phyloP scores from a whole-genome alignment of 2,797 vertebrate genomes.

The Gymnocypris eckloni region DNA sequence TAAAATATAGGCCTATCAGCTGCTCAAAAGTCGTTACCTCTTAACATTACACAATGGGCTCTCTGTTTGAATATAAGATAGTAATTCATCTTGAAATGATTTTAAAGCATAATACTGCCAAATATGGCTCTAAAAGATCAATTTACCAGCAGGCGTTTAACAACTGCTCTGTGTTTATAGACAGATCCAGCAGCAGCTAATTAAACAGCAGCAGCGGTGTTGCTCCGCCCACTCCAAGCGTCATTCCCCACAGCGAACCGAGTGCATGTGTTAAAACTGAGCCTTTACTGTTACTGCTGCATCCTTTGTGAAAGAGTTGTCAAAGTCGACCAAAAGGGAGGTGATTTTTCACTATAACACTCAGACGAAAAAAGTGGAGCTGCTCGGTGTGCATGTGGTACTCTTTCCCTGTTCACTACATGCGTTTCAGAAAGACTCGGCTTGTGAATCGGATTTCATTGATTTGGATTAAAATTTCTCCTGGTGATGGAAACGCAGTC shows the following conservation, averaged over 20 bases:
- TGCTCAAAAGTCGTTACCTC: background rate
- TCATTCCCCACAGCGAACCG: slow-evolving; percentile 30
- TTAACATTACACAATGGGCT: background rate
- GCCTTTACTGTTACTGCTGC: slow-evolving; percentile 10
- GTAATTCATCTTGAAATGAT: background rate
- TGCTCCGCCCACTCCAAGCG: slow-evolving; percentile 28
- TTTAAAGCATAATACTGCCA: slow-evolving; percentile 5
- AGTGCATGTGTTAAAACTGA: slow-evolving; percentile 39
- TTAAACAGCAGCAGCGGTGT: slow-evolving; percentile 15
- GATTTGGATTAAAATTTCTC: slow-evolving; percentile 17
- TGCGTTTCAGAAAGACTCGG: background rate
- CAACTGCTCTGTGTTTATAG: slow-evolving; percentile 38
- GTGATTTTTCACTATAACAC: background rate
- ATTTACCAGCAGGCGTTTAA: background rate
- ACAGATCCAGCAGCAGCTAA: slow-evolving; percentile 2
- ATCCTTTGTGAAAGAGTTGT: slow-evolving; percentile 49
- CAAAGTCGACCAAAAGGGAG: slow-evolving; percentile 28
- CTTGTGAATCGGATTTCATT: slow-evolving; percentile 9
- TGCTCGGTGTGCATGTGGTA: background rate
- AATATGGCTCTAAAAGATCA: background rate
- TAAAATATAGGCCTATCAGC: background rate
- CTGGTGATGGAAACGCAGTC: slow-evolving; percentile 1
- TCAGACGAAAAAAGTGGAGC: slow-evolving; percentile 4
- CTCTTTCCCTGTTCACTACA: background rate
- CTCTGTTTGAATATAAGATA: background rate